phyloP scores from a whole-genome alignment of 2,113 vertebrate species.

The Mobula birostris region DNA sequence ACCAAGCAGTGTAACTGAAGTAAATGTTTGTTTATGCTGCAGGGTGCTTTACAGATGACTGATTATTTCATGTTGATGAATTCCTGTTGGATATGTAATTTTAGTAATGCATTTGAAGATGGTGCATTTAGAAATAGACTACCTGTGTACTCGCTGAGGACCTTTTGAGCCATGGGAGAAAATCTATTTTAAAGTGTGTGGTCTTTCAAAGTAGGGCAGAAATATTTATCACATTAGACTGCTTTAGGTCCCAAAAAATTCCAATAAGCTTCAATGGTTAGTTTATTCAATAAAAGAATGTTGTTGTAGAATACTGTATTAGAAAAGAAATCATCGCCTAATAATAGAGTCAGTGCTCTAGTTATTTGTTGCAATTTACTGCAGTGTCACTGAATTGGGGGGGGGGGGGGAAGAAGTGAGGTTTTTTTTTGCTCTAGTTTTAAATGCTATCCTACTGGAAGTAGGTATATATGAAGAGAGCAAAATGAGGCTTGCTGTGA shows the following conservation, averaged over 20 bases:
- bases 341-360: not conserved
- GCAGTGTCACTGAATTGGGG: not conserved
- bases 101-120: conserved; percentile 5
- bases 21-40: conserved; percentile 13
- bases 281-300: not conserved
- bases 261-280: not conserved
- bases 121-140: not conserved
- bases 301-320: not conserved
- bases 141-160: not conserved
- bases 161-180: not conserved
- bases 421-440: not conserved
- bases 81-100: conserved; percentile 29
- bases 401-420: not conserved
- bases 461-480: not conserved
- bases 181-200: conserved; percentile 15
- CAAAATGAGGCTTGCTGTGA: not conserved
- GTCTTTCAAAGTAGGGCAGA: not conserved
- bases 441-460: not conserved
- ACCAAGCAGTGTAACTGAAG: not conserved
- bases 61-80: not conserved
- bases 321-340: not conserved
- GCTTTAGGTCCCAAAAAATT: not conserved
- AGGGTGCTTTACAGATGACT: conserved; percentile 16
- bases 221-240: not conserved
- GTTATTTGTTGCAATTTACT: not conserved